Evolutionary conservation across 2,797 vertebrate genomes (phyloP).

Genomic region (Mormyrops boulengeri): DNA sequence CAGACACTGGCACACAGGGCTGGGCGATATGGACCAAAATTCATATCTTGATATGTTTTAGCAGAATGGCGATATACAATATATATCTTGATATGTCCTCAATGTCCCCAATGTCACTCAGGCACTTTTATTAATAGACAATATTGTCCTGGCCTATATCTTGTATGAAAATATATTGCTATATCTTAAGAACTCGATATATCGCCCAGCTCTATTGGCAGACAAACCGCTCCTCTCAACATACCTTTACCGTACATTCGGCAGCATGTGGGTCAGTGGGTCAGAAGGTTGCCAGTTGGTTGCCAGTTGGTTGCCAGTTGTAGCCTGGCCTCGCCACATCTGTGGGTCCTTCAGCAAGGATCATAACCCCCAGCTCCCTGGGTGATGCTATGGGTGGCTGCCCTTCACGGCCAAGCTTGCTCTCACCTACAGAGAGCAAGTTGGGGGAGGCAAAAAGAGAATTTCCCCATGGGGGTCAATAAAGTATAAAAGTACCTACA

Average conservation of each 20-base stretch:
- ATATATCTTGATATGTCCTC: not conserved
- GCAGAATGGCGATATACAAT: not conserved
- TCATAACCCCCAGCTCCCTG: not conserved
- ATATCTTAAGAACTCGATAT: too few species aligned
- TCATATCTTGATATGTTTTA: not conserved
- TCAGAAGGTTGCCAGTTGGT: not conserved
- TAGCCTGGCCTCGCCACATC: not conserved
- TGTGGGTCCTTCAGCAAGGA: not conserved
- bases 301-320: too few species aligned
- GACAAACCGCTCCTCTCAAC: not conserved
- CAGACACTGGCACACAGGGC: not conserved
- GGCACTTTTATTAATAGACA: not conserved
- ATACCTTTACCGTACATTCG: not conserved
- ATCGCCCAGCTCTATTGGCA: not conserved
- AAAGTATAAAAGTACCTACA: not conserved
- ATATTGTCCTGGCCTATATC: too few species aligned
- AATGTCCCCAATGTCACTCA: not conserved
- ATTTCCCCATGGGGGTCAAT: not conserved
- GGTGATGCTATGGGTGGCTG: not conserved
- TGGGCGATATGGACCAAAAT: not conserved
- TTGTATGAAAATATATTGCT: too few species aligned
- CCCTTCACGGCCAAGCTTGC: not conserved
- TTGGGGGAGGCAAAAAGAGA: not conserved
- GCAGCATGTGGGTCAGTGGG: not conserved
- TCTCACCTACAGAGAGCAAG: not conserved